phyloP scores from a whole-genome alignment of 2,797 vertebrate genomes.

The Scleropages formosus region DNA sequence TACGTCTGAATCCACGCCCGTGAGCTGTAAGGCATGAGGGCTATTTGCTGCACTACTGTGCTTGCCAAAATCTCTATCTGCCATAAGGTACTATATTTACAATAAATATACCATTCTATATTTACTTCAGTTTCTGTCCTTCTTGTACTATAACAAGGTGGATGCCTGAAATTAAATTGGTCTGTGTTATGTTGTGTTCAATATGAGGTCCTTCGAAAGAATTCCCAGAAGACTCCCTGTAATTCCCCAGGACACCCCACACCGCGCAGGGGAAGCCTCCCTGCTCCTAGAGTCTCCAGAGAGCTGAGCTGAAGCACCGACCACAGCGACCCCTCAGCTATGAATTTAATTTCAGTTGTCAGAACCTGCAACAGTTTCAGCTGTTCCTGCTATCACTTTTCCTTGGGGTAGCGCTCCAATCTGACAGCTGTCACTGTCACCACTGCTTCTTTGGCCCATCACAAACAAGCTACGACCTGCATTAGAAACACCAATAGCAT shows the following conservation, averaged over 20 bases:
- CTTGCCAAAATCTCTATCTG: too few relatives aligned
- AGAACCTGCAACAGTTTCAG: neutral
- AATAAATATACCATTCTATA: neutral
- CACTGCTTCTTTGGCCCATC: constrained; percentile 48
- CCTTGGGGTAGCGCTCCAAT: constrained; percentile 61
- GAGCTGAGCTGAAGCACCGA: neutral
- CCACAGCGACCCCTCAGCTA: neutral
- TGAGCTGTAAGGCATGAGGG: neutral
- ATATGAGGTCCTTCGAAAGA: too few relatives aligned
- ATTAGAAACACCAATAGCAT: too few relatives aligned
- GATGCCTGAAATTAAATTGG: neutral
- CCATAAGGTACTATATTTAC: too few relatives aligned
- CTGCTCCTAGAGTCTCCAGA: neutral
- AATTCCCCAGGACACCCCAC: too few relatives aligned
- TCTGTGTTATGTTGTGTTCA: too few relatives aligned
- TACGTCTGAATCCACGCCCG: neutral
- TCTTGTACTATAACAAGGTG: neutral
- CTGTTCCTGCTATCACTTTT: constrained; percentile 31
- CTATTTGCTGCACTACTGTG: too few relatives aligned
- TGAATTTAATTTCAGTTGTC: neutral
- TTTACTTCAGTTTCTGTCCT: neutral
- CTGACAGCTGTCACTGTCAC: constrained; percentile 69
- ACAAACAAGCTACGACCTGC: neutral
- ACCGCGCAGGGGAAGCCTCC: neutral
- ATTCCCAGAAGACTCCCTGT: neutral